phyloP scores from a whole-genome alignment of 2,888 invertebrate genomes.

The Nesidiocoris tenuis region DNA sequence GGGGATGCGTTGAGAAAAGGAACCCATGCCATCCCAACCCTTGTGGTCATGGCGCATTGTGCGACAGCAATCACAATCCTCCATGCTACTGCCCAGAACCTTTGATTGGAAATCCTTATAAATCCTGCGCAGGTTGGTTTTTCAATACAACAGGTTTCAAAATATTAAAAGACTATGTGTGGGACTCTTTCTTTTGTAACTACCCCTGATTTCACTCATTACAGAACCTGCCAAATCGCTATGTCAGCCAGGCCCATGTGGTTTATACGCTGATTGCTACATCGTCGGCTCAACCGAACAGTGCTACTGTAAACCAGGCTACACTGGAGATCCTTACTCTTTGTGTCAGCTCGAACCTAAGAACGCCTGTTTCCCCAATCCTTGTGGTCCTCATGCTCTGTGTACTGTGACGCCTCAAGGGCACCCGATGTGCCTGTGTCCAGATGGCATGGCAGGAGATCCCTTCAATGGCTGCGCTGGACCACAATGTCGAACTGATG shows the following conservation, averaged over 20 bases:
- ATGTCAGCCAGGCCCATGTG: constrained; percentile 81
- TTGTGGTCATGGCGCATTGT: constrained; percentile 75
- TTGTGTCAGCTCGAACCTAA: constrained; percentile 70
- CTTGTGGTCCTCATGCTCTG: constrained; percentile 75
- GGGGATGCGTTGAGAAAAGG: constrained; percentile 76
- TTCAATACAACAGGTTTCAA: not conserved
- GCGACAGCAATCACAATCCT: constrained; percentile 74
- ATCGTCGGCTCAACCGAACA: constrained; percentile 77
- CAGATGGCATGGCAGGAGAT: constrained; percentile 73
- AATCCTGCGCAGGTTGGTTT: constrained; percentile 63
- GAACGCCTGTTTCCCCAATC: constrained; percentile 73
- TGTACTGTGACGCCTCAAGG: constrained; percentile 70
- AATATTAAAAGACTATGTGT: too few relatives aligned
- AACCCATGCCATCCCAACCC: constrained; percentile 82
- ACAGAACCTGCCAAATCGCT: constrained; percentile 61
- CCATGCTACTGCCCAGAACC: constrained; percentile 84
- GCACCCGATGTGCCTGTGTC: constrained; percentile 64
- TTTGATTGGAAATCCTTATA: constrained; percentile 79
- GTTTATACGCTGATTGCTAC: constrained; percentile 79
- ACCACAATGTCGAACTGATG: constrained; percentile 77
- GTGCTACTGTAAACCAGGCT: constrained; percentile 77
- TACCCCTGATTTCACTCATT: not conserved
- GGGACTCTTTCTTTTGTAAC: not conserved
- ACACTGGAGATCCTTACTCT: constrained; percentile 74
- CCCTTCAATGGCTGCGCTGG: constrained; percentile 73